Percentiles rank a stretch among this genome's conserved stretches.
phyloP scores from a whole-genome alignment of 2,888 invertebrate species.

The Platycheirus rosarum region DNA sequence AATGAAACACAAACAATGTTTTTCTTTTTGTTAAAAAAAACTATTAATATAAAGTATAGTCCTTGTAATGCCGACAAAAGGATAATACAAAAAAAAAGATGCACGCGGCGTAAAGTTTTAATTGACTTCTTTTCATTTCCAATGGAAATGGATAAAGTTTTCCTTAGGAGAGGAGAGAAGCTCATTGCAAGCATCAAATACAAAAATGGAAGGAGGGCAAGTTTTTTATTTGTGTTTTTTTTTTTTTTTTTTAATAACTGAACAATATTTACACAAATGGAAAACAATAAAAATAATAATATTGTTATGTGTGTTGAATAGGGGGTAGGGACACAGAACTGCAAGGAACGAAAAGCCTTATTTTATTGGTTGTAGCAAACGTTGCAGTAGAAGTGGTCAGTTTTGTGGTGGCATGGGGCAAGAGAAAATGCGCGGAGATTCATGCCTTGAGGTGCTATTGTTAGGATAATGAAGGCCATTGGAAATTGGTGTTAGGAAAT shows the following conservation, averaged over 20 bases:
- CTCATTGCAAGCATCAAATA: no score
- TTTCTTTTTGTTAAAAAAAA: slow-evolving; percentile 33
- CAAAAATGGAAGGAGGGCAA: no score
- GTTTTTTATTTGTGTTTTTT: no score
- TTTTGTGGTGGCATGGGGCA: background rate
- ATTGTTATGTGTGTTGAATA: slow-evolving; percentile 19
- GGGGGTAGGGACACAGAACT: background rate
- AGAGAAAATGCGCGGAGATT: background rate
- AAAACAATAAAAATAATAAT: slow-evolving; percentile 39
- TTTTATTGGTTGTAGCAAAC: slow-evolving; percentile 16
- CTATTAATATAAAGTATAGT: slow-evolving; percentile 19
- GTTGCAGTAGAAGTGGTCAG: slow-evolving; percentile 16
- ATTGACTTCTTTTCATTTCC: slow-evolving; percentile 69
- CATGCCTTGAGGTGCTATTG: slow-evolving; percentile 15
- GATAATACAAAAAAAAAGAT: slow-evolving; percentile 14
- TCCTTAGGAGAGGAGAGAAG: no score
- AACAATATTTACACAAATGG: slow-evolving; percentile 53
- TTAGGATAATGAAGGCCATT: background rate
- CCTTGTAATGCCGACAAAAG: slow-evolving; percentile 18
- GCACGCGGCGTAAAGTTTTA: slow-evolving; percentile 64
- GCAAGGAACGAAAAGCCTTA: slow-evolving; percentile 5
- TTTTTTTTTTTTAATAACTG: slow-evolving; percentile 6
- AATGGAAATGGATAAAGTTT: slow-evolving; percentile 68
- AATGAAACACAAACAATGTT: slow-evolving; percentile 50
- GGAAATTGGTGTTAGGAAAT: background rate